Evolutionary conservation across 2,797 vertebrate genomes (phyloP).

Genomic region (Peromyscus nudipes): DNA sequence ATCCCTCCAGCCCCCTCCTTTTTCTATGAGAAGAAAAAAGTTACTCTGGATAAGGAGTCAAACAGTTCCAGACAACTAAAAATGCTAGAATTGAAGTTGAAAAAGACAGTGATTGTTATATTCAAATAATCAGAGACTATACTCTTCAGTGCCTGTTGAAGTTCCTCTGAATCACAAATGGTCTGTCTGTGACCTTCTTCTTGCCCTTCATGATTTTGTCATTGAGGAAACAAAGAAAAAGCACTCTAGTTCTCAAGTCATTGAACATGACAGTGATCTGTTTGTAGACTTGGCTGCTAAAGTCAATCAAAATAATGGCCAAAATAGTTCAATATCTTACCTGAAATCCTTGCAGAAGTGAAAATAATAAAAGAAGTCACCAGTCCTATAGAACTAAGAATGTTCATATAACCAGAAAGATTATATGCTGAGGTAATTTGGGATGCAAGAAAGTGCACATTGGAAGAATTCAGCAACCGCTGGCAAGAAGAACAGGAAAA

Average conservation of each 20-base stretch:
- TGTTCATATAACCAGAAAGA: slow-evolving; percentile 97
- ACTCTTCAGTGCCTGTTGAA: slow-evolving; percentile 91
- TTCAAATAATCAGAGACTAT: slow-evolving; percentile 87
- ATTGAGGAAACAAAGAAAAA: slow-evolving; percentile 89
- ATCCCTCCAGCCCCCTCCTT: neutral
- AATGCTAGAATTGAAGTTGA: slow-evolving; percentile 89
- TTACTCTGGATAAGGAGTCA: slow-evolving; percentile 90
- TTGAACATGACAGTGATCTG: slow-evolving; percentile 93
- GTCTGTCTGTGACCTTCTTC: slow-evolving; percentile 93
- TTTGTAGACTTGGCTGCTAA: slow-evolving; percentile 97
- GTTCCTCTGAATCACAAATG: slow-evolving; percentile 96
- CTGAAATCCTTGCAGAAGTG: slow-evolving; percentile 98
- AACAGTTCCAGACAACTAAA: slow-evolving; percentile 93
- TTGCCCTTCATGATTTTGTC: slow-evolving; percentile 95
- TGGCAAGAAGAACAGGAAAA: neutral
- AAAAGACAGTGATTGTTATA: slow-evolving; percentile 91
- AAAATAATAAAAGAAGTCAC: slow-evolving; percentile 96
- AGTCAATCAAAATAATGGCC: slow-evolving; percentile 94
- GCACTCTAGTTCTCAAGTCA: slow-evolving; percentile 85
- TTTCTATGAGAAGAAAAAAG: slow-evolving; percentile 46
- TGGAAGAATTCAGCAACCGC: neutral
- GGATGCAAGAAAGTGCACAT: neutral
- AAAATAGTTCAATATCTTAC: slow-evolving; percentile 95
- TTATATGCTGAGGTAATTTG: slow-evolving; percentile 95
- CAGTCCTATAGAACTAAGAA: slow-evolving; percentile 98